These are phyloP conservation scores for Dissostichus mawsoni DNA, from an alignment of 2,113 vertebrate species.

Conservation along the genomic window DNA sequence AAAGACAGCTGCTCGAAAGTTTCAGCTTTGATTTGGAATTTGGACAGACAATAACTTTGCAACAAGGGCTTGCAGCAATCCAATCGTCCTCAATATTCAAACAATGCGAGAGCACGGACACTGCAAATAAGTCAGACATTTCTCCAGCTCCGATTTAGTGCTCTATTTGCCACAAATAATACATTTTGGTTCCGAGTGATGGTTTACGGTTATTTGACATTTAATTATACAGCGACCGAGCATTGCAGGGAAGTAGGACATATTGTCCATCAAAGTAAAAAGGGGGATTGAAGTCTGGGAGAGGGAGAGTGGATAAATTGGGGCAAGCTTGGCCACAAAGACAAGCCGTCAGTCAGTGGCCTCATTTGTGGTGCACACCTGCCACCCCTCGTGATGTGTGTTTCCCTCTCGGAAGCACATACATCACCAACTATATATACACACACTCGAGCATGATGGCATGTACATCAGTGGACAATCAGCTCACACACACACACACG, in stretches of 20 bases:
- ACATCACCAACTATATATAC: conserved; percentile 10
- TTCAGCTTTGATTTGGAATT: conserved; percentile 33
- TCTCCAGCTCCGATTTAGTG: conserved; percentile 24
- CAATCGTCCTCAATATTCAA: conserved; percentile 51
- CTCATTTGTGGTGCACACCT: conserved; percentile 73
- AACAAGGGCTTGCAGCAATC: conserved; percentile 25
- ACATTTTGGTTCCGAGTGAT: conserved; percentile 31
- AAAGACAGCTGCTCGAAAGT: conserved; percentile 12
- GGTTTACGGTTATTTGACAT: conserved; percentile 66
- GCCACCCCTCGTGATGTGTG: conserved; percentile 38
- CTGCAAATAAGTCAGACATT: conserved; percentile 29
- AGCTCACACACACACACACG: not conserved
- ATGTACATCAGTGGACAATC: conserved; percentile 11
- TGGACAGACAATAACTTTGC: conserved; percentile 31
- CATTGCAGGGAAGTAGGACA: conserved; percentile 60
- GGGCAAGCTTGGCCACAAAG: conserved; percentile 65
- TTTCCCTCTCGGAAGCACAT: not conserved
- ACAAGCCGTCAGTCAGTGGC: conserved; percentile 68
- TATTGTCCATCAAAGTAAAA: conserved; percentile 68
- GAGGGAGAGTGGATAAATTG: conserved; percentile 58
- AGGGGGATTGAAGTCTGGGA: conserved; percentile 38
- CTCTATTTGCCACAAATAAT: conserved; percentile 64
- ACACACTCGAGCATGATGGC: not conserved
- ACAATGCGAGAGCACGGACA: conserved; percentile 38
- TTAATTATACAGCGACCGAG: conserved; percentile 68